phyloP scores from a whole-genome alignment of 2,113 vertebrate species.

The Phocoena sinus region DNA sequence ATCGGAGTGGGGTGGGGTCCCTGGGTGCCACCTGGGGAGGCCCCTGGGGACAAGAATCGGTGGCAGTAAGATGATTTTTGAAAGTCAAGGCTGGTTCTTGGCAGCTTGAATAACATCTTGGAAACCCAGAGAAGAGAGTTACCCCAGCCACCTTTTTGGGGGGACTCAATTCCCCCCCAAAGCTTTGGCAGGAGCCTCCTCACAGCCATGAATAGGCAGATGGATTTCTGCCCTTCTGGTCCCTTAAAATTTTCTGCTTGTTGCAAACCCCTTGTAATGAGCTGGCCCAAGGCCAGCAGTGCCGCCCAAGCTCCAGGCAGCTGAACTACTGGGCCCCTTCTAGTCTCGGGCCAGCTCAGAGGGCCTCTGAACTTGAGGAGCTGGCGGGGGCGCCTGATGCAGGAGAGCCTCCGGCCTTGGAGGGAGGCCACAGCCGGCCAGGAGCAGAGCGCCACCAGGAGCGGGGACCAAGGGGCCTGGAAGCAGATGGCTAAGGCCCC shows the following conservation, averaged over 20 bases:
- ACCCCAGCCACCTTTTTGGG: not conserved
- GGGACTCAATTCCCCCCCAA: not conserved
- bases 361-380: not conserved
- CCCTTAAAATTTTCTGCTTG: not conserved
- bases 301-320: not conserved
- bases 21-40: not conserved
- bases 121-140: not conserved
- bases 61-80: not conserved
- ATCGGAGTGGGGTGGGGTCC: not conserved
- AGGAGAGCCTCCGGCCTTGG: not conserved
- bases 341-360: not conserved
- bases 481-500: not conserved
- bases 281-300: no score
- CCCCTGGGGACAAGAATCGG: not conserved
- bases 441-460: not conserved
- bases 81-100: not conserved
- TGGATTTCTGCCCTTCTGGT: not conserved
- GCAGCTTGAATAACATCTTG: not conserved
- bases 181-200: not conserved
- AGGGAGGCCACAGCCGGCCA: not conserved
- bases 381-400: not conserved
- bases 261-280: not conserved
- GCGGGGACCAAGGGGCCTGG: not conserved
- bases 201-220: not conserved
- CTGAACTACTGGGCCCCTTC: not conserved